phyloP scores from a whole-genome alignment of 2,797 vertebrate genomes.

The Platalea minor region DNA sequence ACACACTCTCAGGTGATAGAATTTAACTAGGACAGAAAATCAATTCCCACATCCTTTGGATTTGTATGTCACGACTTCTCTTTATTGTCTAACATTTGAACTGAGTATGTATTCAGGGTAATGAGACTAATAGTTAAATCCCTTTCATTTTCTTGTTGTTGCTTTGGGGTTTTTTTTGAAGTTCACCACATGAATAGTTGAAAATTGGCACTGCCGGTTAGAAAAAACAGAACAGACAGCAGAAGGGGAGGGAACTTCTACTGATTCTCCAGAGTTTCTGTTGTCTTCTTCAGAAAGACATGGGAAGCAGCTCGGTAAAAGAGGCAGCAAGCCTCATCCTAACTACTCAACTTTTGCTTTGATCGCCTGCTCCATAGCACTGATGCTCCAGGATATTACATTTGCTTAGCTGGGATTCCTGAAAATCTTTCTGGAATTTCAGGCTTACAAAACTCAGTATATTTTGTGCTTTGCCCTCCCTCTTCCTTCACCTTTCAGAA shows the following conservation, averaged over 20 bases:
- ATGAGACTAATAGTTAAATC: background rate
- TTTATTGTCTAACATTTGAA: background rate
- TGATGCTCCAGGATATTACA: background rate
- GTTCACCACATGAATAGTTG: conserved; percentile 12
- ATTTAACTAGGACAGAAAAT: background rate
- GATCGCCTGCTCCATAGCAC: background rate
- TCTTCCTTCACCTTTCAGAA: background rate
- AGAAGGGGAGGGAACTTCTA: background rate
- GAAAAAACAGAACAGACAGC: conserved; percentile 17
- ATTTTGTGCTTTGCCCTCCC: background rate
- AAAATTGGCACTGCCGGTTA: conserved; percentile 36
- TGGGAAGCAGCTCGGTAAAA: background rate
- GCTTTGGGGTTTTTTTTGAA: background rate
- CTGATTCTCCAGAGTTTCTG: background rate
- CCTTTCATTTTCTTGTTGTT: background rate
- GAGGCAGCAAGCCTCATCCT: background rate
- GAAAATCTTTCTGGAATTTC: background rate
- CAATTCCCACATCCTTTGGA: background rate
- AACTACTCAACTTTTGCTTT: background rate
- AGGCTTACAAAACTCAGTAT: background rate
- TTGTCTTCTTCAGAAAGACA: conserved; percentile 11
- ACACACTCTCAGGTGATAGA: background rate
- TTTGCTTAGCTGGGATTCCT: background rate
- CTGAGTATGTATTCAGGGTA: background rate
- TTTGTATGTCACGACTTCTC: background rate